Percentiles rank a stretch among this genome's conserved stretches.
These are phyloP conservation scores for Eupithecia vulgata DNA, from an alignment of 2,888 invertebrate species.

Conservation along the genomic window DNA sequence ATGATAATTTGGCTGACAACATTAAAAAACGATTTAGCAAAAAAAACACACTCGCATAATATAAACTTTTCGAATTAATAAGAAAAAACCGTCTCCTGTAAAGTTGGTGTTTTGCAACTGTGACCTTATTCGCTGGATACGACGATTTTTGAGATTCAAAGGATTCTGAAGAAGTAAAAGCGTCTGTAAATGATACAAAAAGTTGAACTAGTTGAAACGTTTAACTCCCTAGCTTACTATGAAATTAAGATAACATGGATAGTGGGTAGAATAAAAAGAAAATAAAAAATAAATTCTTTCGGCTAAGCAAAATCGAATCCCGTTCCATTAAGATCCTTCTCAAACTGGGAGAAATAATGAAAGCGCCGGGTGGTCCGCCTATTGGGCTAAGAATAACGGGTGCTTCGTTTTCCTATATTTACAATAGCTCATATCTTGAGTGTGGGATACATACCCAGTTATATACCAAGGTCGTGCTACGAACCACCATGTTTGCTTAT, in stretches of 20 bases:
- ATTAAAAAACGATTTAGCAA: too few species aligned
- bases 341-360: slow-evolving; percentile 1
- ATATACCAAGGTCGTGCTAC: neutral
- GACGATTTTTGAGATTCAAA: neutral
- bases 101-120: too few species aligned
- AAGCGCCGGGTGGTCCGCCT: slow-evolving; percentile 4
- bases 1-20: too few species aligned
- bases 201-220: too few species aligned
- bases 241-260: neutral
- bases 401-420: neutral
- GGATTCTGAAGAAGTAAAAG: neutral
- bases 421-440: neutral
- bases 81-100: too few species aligned
- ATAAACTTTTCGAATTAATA: too few species aligned
- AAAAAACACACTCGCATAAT: too few species aligned
- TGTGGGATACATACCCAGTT: neutral
- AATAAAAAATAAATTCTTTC: neutral
- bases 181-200: neutral
- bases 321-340: neutral
- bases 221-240: neutral
- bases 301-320: slow-evolving; percentile 2
- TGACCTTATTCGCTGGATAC: too few species aligned
- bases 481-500: neutral
- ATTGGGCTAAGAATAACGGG: slow-evolving; percentile 8
- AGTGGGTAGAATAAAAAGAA: neutral